Percentiles rank a stretch among this genome's conserved stretches.
These are phyloP conservation scores for Chymomyza costata DNA, from an alignment of 1,140 invertebrate genomes.

Conservation along the genomic window DNA sequence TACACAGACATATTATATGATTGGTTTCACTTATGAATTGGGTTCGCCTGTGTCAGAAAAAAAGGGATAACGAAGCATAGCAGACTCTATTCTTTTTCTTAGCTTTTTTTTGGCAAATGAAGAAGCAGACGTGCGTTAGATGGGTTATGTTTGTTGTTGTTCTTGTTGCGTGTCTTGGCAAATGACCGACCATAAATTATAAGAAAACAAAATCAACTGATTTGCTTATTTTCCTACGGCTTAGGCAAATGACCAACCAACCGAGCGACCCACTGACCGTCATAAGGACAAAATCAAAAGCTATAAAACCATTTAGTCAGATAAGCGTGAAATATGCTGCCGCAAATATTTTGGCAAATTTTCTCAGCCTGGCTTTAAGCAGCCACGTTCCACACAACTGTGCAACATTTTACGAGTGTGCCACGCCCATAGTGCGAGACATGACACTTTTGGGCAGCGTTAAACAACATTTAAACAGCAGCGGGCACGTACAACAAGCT, in stretches of 20 bases:
- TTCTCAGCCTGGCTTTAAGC: slow-evolving; percentile 21
- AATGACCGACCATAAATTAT: slow-evolving; percentile 64
- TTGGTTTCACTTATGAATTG: slow-evolving; percentile 36
- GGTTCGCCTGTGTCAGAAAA: too few species aligned
- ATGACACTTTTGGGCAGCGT: slow-evolving; percentile 50
- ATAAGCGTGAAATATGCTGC: slow-evolving; percentile 58
- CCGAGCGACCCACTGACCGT: too few species aligned
- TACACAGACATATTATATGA: slow-evolving; percentile 32
- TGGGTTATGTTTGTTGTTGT: too few species aligned
- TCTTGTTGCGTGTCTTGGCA: slow-evolving; percentile 14
- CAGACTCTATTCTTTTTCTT: too few species aligned
- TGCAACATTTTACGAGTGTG: slow-evolving; percentile 57
- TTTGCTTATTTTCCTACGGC: slow-evolving; percentile 11
- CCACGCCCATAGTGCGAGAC: slow-evolving; percentile 29
- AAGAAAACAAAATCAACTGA: slow-evolving; percentile 23
- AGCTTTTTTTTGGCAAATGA: slow-evolving; percentile 3
- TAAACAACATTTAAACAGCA: slow-evolving; percentile 66
- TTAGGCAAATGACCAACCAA: too few species aligned
- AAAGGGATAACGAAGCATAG: slow-evolving; percentile 46
- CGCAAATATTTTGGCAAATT: neutral
- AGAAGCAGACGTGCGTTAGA: too few species aligned
- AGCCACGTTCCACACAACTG: slow-evolving; percentile 57
- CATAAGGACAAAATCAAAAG: slow-evolving; percentile 49
- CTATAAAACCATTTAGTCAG: slow-evolving; percentile 68
- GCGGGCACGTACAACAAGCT: slow-evolving; percentile 41